phyloP scores from a whole-genome alignment of 1,140 invertebrate species.

The Bombus fervidus region DNA sequence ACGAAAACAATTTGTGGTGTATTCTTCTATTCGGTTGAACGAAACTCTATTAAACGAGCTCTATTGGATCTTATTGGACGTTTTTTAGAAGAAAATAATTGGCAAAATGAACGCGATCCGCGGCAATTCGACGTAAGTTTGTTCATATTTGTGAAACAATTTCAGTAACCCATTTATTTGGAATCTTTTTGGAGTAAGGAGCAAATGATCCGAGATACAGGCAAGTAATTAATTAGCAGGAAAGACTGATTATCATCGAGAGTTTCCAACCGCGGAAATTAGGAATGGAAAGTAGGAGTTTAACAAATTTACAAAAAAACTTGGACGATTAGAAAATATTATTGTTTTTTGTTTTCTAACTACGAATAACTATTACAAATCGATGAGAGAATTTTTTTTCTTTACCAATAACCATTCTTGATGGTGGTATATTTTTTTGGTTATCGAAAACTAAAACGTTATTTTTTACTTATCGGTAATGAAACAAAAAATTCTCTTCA shows the following conservation, averaged over 20 bases:
- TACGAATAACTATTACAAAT: no score
- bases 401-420: no score
- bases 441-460: no score
- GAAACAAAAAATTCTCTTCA: no score
- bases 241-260: conserved; percentile 2
- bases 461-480: no score
- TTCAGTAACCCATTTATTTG: not conserved
- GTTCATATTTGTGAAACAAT: not conserved
- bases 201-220: not conserved
- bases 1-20: not conserved
- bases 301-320: no score
- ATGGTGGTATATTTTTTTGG: no score
- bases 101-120: not conserved
- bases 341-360: not conserved
- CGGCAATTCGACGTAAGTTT: not conserved
- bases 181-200: not conserved
- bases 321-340: no score
- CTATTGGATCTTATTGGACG: not conserved
- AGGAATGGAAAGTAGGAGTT: not conserved
- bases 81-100: not conserved
- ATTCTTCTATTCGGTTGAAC: not conserved
- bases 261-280: conserved; percentile 50
- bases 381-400: no score
- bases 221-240: not conserved
- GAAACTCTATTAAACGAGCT: not conserved